Evolutionary conservation across 2,888 invertebrate species (phyloP).

Genomic region (Thereva unica): DNA sequence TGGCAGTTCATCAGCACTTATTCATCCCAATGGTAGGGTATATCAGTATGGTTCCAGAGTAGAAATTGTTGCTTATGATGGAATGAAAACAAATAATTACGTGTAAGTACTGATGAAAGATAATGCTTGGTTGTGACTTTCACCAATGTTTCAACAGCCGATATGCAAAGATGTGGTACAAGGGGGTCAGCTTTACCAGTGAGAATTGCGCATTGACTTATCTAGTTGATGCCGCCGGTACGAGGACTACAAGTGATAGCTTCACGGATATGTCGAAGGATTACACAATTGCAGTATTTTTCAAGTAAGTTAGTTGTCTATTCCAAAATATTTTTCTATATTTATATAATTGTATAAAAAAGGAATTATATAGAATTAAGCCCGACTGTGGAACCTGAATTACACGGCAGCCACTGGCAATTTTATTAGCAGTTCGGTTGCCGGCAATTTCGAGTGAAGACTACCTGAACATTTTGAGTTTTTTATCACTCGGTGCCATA

Average conservation of each 20-base stretch:
- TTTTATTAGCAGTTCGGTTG: too few species aligned
- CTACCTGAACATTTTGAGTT: too few species aligned
- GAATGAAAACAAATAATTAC: constrained; percentile 81
- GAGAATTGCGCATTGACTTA: constrained; percentile 86
- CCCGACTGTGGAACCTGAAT: too few species aligned
- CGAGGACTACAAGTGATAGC: constrained; percentile 84
- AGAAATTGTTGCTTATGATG: constrained; percentile 81
- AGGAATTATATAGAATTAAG: too few species aligned
- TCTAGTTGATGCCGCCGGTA: constrained; percentile 85
- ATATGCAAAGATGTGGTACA: constrained; percentile 92
- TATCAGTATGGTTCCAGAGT: constrained; percentile 86
- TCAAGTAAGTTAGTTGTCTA: constrained; percentile 62
- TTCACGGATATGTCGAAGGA: constrained; percentile 85
- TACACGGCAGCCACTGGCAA: too few species aligned
- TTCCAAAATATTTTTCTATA: background rate
- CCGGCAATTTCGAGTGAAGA: too few species aligned
- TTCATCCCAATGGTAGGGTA: constrained; percentile 85
- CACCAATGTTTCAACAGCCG: constrained; percentile 58
- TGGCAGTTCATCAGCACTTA: constrained; percentile 77
- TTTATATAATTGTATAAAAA: too few species aligned
- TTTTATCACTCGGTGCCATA: too few species aligned
- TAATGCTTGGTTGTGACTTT: constrained; percentile 12
- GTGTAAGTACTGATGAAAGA: constrained; percentile 52
- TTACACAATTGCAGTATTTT: constrained; percentile 82
- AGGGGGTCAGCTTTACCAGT: constrained; percentile 87